Conservation (phyloP, 2,113 vertebrate genomes). For the Prochilodus magdalenae region DNA sequence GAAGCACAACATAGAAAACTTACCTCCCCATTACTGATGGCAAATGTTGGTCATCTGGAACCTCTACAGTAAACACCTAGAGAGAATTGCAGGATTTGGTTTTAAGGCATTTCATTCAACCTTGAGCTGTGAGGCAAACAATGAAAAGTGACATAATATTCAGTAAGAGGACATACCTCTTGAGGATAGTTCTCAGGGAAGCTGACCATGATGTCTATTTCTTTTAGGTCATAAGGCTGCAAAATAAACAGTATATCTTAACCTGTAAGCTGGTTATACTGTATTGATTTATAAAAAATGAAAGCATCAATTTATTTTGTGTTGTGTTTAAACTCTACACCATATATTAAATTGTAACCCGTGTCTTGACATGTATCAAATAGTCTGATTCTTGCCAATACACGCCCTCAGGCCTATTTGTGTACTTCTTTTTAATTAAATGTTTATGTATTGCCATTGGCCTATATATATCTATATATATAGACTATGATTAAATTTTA, state of each 20-base stretch:
- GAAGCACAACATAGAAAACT: constrained; percentile 17
- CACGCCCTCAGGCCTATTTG: too few species aligned
- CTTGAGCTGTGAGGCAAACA: not conserved
- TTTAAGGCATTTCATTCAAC: not conserved
- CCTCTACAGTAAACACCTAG: constrained; percentile 79
- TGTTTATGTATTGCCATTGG: too few species aligned
- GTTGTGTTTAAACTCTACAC: too few species aligned
- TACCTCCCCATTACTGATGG: constrained; percentile 80
- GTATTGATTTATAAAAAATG: too few species aligned
- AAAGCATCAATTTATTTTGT: too few species aligned
- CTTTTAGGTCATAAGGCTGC: constrained; percentile 83
- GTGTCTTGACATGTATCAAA: too few species aligned
- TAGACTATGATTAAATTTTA: too few species aligned
- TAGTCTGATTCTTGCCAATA: too few species aligned
- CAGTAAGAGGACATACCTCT: constrained; percentile 70
- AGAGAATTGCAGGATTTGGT: not conserved
- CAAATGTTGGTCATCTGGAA: constrained; percentile 80
- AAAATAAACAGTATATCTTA: constrained; percentile 44
- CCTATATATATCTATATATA: too few species aligned
- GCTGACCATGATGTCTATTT: constrained; percentile 81
- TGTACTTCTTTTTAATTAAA: too few species aligned
- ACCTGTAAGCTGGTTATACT: not conserved
- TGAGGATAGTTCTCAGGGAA: constrained; percentile 81
- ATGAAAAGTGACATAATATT: not conserved
- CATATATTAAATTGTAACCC: too few species aligned